phyloP scores from a whole-genome alignment of 2,113 vertebrate species.

The Lophochroa leadbeateri region DNA sequence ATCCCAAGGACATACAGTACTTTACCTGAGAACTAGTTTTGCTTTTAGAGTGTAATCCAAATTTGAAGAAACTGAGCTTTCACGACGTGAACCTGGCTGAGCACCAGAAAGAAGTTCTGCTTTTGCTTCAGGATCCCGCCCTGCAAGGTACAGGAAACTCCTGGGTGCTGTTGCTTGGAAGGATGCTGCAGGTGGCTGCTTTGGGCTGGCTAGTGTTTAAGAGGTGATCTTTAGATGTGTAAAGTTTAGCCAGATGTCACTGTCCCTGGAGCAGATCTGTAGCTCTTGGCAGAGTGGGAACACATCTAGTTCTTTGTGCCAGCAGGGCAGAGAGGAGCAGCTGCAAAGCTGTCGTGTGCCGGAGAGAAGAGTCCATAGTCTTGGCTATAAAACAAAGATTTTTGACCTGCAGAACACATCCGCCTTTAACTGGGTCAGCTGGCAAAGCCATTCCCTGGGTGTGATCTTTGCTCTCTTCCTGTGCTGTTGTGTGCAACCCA shows the following conservation, averaged over 20 bases:
- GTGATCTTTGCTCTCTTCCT: neutral
- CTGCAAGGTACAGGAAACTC: slow-evolving; percentile 77
- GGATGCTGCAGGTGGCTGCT: neutral
- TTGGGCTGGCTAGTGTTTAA: neutral
- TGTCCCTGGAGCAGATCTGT: neutral
- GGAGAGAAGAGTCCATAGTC: neutral
- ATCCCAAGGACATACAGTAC: neutral
- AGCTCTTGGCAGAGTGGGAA: neutral
- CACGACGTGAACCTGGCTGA: slow-evolving; percentile 84
- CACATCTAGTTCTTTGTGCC: neutral
- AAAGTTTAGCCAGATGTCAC: neutral
- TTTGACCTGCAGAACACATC: neutral
- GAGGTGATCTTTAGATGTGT: neutral
- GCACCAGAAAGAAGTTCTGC: slow-evolving; percentile 82
- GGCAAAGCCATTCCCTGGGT: neutral
- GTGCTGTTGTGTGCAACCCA: neutral
- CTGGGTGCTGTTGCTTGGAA: neutral
- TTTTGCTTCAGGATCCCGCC: slow-evolving; percentile 77
- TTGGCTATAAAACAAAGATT: neutral
- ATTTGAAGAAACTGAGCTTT: slow-evolving; percentile 79
- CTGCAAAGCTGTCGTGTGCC: neutral
- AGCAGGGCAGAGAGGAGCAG: neutral
- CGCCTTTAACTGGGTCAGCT: neutral
- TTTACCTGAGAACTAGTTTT: neutral
- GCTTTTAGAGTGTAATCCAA: slow-evolving; percentile 73